These are phyloP conservation scores for Aleiodes sp. DNA, from an alignment of 1,140 invertebrate genomes.

Conservation along the genomic window DNA sequence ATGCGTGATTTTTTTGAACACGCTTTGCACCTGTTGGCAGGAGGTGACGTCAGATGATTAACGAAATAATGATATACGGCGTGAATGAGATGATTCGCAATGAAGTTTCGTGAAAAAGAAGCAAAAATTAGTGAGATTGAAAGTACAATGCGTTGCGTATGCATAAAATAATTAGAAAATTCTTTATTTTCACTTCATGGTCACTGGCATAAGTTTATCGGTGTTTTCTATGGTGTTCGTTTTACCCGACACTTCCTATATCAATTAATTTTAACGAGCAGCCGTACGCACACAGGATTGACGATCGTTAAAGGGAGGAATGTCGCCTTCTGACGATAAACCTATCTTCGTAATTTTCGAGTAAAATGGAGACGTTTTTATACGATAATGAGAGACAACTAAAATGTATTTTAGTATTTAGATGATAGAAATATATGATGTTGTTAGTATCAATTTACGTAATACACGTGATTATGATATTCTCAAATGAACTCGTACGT, in stretches of 20 bases:
- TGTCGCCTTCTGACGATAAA: neutral
- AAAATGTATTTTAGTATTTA: neutral
- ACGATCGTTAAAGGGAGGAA: conserved; percentile 25
- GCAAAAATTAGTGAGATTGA: too few relatives aligned
- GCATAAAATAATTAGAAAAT: neutral
- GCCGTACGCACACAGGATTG: conserved; percentile 5
- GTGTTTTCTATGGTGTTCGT: neutral
- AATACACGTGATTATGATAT: too few relatives aligned
- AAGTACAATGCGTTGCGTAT: too few relatives aligned
- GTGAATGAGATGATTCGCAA: neutral
- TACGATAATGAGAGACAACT: neutral
- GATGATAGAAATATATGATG: too few relatives aligned
- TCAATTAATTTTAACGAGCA: conserved; percentile 33
- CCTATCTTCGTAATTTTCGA: neutral
- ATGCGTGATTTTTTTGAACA: neutral
- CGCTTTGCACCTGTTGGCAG: neutral
- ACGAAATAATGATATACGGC: neutral
- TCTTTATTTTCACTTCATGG: neutral
- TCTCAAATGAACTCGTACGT: too few relatives aligned
- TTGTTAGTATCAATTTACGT: too few relatives aligned
- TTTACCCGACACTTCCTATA: conserved; percentile 27
- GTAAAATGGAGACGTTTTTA: neutral
- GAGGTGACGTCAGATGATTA: neutral
- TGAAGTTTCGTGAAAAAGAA: neutral
- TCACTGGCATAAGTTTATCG: neutral